A percentile compares a stretch with the other conserved stretches of the same genome.
Conservation (phyloP, 2,888 invertebrate genomes). For the Chesias legatella region DNA sequence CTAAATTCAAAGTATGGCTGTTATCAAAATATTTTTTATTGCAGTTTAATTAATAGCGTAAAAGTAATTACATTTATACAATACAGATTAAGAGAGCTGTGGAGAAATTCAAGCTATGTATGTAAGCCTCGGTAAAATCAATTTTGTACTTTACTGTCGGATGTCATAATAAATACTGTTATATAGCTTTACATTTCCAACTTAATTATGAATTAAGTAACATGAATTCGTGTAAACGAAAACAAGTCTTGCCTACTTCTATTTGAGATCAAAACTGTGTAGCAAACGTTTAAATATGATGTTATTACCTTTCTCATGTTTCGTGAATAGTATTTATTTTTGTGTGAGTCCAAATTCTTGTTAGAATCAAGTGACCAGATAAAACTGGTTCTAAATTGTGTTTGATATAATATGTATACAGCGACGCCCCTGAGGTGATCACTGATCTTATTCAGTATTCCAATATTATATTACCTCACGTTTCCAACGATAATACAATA, state of each 20-base stretch:
- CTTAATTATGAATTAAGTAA: slow-evolving; percentile 56
- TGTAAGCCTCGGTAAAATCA: slow-evolving; percentile 67
- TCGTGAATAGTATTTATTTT: slow-evolving; percentile 77
- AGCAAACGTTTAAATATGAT: slow-evolving; percentile 51
- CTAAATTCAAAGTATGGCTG: too few species aligned
- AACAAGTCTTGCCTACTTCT: slow-evolving; percentile 51
- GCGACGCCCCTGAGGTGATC: slow-evolving; percentile 68
- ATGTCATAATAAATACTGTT: slow-evolving; percentile 76
- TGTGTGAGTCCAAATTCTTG: slow-evolving; percentile 75
- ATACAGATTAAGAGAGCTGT: slow-evolving; percentile 39
- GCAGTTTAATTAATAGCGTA: slow-evolving; percentile 49
- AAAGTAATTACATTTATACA: slow-evolving; percentile 48
- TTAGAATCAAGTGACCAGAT: slow-evolving; percentile 68
- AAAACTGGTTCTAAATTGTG: slow-evolving; percentile 70
- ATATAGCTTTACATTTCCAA: slow-evolving; percentile 61
- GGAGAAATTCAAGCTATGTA: slow-evolving; percentile 59
- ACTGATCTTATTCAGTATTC: slow-evolving; percentile 56
- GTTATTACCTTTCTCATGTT: slow-evolving; percentile 71
- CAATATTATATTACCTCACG: slow-evolving; percentile 54
- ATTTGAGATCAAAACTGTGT: slow-evolving; percentile 52
- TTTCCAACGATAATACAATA: slow-evolving; percentile 50
- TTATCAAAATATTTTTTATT: not conserved
- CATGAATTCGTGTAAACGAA: slow-evolving; percentile 40
- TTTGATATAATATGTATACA: slow-evolving; percentile 67
- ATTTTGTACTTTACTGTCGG: slow-evolving; percentile 73